Conservation (phyloP, 2,113 vertebrate species). For the Willisornis vidua region DNA sequence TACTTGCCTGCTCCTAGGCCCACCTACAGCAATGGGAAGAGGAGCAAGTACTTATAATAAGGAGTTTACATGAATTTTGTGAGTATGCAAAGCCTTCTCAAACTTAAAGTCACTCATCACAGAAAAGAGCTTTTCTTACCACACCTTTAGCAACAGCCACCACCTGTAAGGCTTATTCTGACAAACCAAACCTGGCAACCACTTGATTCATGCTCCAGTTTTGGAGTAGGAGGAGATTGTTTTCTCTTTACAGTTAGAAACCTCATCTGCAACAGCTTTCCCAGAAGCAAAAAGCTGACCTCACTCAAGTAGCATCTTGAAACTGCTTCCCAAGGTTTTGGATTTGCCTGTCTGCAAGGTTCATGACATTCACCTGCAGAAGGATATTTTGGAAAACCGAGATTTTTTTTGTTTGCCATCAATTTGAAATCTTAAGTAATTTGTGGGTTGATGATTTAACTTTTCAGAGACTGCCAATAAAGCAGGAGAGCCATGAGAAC, state of each 20-base stretch:
- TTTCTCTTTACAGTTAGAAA: neutral
- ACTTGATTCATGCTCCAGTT: neutral
- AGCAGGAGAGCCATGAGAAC: neutral
- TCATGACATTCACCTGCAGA: neutral
- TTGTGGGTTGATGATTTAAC: neutral
- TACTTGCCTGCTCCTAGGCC: neutral
- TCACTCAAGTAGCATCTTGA: neutral
- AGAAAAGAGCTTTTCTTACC: neutral
- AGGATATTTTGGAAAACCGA: neutral
- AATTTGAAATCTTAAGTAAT: neutral
- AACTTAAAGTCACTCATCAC: neutral
- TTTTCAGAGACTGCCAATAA: neutral
- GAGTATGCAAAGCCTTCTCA: neutral
- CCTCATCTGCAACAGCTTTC: neutral
- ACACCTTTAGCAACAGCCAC: neutral
- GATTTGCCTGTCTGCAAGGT: neutral
- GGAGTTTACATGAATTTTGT: neutral
- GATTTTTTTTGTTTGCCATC: neutral
- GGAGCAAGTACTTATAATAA: neutral
- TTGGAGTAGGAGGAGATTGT: neutral
- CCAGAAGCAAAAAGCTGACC: neutral
- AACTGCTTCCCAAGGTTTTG: neutral
- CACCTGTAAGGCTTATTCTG: neutral
- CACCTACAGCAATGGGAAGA: neutral
- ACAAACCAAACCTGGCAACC: constrained; percentile 13